Percentiles rank a stretch among this genome's conserved stretches.
These are phyloP conservation scores for Caenorhabditis angaria DNA, from an alignment of 2,888 invertebrate species.

Conservation along the genomic window DNA sequence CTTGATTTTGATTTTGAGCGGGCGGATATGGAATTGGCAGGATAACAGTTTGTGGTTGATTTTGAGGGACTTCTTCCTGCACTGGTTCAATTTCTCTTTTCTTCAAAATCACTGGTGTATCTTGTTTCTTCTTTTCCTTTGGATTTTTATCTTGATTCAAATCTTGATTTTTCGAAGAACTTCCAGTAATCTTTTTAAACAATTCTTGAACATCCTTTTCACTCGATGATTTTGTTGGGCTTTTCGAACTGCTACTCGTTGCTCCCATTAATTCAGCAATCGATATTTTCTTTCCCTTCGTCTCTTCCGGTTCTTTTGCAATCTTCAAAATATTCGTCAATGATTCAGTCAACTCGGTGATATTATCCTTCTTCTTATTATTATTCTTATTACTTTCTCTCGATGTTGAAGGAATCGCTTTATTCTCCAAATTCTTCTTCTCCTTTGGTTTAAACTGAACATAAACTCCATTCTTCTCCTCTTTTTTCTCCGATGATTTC, in stretches of 20 bases:
- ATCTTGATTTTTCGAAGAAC: too few relatives aligned
- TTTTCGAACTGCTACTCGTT: background rate
- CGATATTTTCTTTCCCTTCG: conserved; percentile 1
- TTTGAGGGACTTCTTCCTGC: too few relatives aligned
- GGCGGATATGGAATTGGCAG: background rate
- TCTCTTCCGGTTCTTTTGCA: background rate
- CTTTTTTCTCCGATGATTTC: conserved; percentile 9
- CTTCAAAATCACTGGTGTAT: background rate
- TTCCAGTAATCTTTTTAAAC: background rate
- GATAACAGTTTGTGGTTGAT: background rate
- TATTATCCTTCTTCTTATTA: background rate
- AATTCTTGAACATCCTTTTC: background rate
- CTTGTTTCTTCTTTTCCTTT: background rate
- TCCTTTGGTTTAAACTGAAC: conserved; percentile 25
- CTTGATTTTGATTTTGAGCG: background rate
- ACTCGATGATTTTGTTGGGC: background rate
- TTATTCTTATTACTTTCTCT: background rate
- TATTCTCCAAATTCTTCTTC: background rate
- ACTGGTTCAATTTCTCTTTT: background rate
- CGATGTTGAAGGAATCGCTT: background rate
- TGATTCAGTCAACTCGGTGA: background rate
- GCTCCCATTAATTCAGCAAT: conserved; percentile 1
- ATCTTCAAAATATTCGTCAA: background rate
- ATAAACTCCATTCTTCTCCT: conserved; percentile 17
- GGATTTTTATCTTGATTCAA: background rate